A percentile compares a stretch with the other conserved stretches of the same genome.
Conservation (phyloP, 2,797 vertebrate species). For the Oophaga sylvatica region DNA sequence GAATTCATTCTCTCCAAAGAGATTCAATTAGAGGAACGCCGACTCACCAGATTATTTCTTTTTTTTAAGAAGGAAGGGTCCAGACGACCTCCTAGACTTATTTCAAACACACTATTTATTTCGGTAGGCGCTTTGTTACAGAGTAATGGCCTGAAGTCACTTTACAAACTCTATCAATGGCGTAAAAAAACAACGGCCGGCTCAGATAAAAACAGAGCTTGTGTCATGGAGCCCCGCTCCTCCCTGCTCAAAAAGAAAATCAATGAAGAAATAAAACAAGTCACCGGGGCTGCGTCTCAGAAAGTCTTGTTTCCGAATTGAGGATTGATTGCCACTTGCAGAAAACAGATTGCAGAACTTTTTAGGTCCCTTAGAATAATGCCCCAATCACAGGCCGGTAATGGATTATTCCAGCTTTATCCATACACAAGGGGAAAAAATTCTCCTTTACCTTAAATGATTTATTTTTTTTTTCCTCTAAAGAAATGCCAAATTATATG, state of each 20-base stretch:
- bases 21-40: neutral
- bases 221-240: neutral
- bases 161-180: conserved; percentile 7
- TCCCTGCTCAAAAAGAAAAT: conserved; percentile 19
- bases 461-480: neutral
- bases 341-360: conserved; percentile 20
- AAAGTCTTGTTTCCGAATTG: neutral
- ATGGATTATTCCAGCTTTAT: conserved; percentile 14
- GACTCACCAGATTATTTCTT: neutral
- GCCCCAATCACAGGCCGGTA: neutral
- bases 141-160: neutral
- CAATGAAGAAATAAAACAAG: conserved; percentile 40
- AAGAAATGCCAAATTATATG: conserved; percentile 44
- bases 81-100: neutral
- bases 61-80: neutral
- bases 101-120: neutral
- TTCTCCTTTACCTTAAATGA: conserved; percentile 1
- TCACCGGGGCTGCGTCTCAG: neutral
- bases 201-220: neutral
- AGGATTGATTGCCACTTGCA: conserved; percentile 18
- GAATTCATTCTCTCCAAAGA: neutral
- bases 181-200: neutral
- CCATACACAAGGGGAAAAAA: conserved; percentile 12
- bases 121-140: neutral
- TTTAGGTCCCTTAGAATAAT: conserved; percentile 7